These are phyloP conservation scores for Heptranchias perlo DNA, from an alignment of 2,113 vertebrate species.

Conservation along the genomic window DNA sequence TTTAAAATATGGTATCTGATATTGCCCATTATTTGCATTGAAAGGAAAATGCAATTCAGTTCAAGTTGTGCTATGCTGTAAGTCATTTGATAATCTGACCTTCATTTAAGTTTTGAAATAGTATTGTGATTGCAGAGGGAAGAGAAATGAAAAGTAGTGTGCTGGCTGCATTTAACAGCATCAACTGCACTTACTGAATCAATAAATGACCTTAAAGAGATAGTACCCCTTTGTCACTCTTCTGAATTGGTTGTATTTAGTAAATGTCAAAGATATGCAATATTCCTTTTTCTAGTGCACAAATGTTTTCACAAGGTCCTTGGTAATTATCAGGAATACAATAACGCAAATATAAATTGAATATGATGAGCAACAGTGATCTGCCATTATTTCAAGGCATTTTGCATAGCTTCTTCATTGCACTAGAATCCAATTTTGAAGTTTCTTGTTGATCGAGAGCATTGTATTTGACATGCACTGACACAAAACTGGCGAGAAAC, in stretches of 20 bases:
- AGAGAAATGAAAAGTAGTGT: not conserved
- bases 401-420: not conserved
- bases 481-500: no score
- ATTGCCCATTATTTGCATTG: constrained; percentile 13
- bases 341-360: not conserved
- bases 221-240: not conserved
- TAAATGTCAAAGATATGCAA: constrained; percentile 14
- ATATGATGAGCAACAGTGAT: not conserved
- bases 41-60: constrained; percentile 26
- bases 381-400: not conserved
- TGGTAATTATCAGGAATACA: not conserved
- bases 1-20: constrained; percentile 15
- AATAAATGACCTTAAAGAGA: constrained; percentile 22
- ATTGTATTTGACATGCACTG: not conserved
- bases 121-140: constrained; percentile 2
- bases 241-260: not conserved
- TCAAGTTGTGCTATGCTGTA: not conserved
- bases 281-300: not conserved
- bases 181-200: constrained; percentile 3
- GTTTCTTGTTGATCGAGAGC: not conserved
- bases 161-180: constrained; percentile 11
- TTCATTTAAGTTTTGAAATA: constrained; percentile 30
- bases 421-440: no score
- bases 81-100: constrained; percentile 29
- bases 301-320: not conserved